Evolutionary conservation across 2,888 invertebrate species (phyloP).

Genomic region (Polymixis flavicincta): DNA sequence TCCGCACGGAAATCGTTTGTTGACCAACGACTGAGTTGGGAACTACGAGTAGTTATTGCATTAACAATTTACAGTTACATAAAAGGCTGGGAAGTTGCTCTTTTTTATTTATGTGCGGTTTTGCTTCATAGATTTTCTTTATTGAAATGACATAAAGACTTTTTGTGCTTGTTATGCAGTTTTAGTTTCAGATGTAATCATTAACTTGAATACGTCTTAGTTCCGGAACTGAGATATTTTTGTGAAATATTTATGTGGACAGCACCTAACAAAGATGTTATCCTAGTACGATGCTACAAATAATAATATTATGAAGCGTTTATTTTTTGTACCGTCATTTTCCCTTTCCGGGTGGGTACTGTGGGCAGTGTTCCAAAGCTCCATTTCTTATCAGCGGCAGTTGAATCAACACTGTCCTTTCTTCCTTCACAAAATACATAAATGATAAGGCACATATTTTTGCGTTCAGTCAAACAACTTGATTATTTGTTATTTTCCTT

Average conservation of each 20-base stretch:
- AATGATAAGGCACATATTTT: slow-evolving; percentile 29
- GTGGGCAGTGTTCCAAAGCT: slow-evolving; percentile 38
- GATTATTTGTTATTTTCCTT: not conserved
- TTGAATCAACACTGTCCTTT: slow-evolving; percentile 32
- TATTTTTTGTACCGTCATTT: slow-evolving; percentile 32
- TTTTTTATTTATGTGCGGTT: slow-evolving; percentile 11
- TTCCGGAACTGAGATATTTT: slow-evolving; percentile 1
- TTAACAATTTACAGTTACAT: slow-evolving; percentile 12
- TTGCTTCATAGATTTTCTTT: slow-evolving; percentile 24
- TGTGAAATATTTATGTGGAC: slow-evolving; percentile 3
- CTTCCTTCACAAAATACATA: slow-evolving; percentile 14
- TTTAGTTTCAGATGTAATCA: not conserved
- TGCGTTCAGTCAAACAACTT: not conserved
- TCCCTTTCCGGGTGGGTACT: slow-evolving; percentile 14
- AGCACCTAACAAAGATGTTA: slow-evolving; percentile 25
- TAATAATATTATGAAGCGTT: slow-evolving; percentile 31
- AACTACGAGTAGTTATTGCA: slow-evolving; percentile 39
- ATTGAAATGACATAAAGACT: not conserved
- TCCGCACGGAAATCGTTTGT: slow-evolving; percentile 35
- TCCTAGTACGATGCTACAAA: slow-evolving; percentile 20
- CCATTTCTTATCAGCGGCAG: slow-evolving; percentile 28
- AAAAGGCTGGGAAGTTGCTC: slow-evolving; percentile 9
- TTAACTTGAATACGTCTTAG: not conserved
- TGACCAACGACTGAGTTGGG: slow-evolving; percentile 46
- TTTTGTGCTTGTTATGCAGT: not conserved